Base-by-base conservation (phyloP, 2,888 invertebrate genomes). In the Miltochrista miniata region DNA sequence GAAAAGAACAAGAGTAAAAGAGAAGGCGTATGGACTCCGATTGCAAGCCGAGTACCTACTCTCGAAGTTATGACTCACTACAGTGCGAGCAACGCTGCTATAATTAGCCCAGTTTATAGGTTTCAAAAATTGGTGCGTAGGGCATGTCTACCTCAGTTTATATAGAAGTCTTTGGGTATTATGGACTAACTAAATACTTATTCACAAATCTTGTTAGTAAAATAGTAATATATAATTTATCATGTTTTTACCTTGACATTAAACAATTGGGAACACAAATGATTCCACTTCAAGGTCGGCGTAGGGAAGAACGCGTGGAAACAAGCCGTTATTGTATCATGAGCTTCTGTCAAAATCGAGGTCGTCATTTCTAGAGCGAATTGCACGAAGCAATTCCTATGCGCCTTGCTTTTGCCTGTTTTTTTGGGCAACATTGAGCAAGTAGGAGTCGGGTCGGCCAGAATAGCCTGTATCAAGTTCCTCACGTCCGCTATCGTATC, bases 301-400 rank as follows among this genome's bases (percentile, higher is more conserved):
- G 98, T 98, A 0, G 99, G 98, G 84, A 98, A 98, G 88, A 99
- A 99, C 0, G 98, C 98, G 83, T 98, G 98, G 76, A 98, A 99
- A 76, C 98, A 98, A 2, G 96, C 93, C 1, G 97, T 96, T 76
- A 98, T 97, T 1, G 98, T 98, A 48, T 95, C 94, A 66, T 98
- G 97, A 51, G 98, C 97, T 81, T 99, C 98, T 46, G 96, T 96
- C 48, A 98, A 86, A 60, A 98, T 96, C 31, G 95, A 93, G 47
- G 93, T 92, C 2, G 94, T 94, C 92, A 96, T 91, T 51, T 93
- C 93, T 38, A 93, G 74, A 10, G 93, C 93, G 43, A 89, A 81
- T 65, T 88, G 89, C 10, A 91, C 87, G 46, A 82, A 87, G 54
- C 88, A 91, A 9, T 82, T 79, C 54, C 87, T 76, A 36, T 84